Evolutionary conservation across 2,888 invertebrate species (phyloP), one percentile per base, ranked within the genome.

Genomic region (Arrhopalites spinosus): DNA sequence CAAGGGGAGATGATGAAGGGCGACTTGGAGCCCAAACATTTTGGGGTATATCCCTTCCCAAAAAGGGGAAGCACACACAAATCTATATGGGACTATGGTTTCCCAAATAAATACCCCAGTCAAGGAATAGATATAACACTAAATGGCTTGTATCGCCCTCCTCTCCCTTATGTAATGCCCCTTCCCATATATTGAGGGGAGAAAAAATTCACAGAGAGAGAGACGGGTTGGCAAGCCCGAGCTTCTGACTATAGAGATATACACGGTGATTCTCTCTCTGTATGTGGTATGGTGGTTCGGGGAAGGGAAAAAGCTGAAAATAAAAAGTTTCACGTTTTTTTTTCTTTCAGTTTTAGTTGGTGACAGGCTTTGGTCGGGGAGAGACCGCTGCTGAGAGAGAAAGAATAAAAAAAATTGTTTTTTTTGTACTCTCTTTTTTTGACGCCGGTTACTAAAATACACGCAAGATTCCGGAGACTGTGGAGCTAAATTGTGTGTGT

Each of bases 321-420:
- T 56, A 64, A 67, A 56, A 67, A 63, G 23, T 74, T 45, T 45
- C 59, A 56, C 5, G 59, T 13, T 56, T 69, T 69, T 74, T 74
- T 67, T 76, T 76, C 74, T 72, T 72, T 63, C 20, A 75, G 47
- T 66, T 59, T 59, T 72, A 81, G 81, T 81, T 79, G 80, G 78
- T 80, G 81, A 81, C 81, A 81, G 78, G 80, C 78, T 69, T 71
- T 59, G 56, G 70, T 70, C 25, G 56, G 20, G 70, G 70, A 27
- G 43, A 69, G 47, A 69, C 69, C 27, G 27, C 69, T 47, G 15
- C 69, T 27, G 5, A 47, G 43, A 47, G 45, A n/a, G n/a, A n/a
- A n/a, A n/a, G n/a, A n/a, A n/a, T n/a, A n/a, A n/a, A n/a, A n/a
- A n/a, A n/a, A n/a, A 30, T 2, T n/a, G 17, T 53, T 53, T 11